Conservation (phyloP, 2,888 invertebrate genomes). For the Athripsodes cinereus region DNA sequence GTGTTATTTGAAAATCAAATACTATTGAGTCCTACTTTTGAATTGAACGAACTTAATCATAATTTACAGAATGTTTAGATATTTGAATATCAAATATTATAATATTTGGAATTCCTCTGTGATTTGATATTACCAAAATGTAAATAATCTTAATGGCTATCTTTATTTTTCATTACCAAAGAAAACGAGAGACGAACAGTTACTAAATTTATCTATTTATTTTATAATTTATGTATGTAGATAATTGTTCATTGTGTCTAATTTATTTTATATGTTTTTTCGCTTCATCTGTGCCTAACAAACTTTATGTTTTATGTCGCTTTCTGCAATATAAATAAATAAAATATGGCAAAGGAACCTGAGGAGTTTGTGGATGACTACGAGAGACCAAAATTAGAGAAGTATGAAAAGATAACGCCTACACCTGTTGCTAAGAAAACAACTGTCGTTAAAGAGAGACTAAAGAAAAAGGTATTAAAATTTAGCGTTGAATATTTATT, state of each 20-base stretch:
- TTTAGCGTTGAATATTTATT: not conserved
- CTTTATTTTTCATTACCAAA: too few species aligned
- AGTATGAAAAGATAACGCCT: constrained; percentile 39
- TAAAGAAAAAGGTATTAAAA: not conserved
- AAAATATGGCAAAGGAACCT: constrained; percentile 31
- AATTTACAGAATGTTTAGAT: too few species aligned
- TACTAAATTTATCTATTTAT: not conserved
- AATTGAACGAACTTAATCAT: too few species aligned
- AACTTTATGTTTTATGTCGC: not conserved
- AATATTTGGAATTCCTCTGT: not conserved
- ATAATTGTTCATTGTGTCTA: not conserved
- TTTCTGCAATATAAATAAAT: not conserved
- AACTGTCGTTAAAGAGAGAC: constrained; percentile 11
- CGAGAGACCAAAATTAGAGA: constrained; percentile 64
- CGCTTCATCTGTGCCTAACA: constrained; percentile 2
- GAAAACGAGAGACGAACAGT: too few species aligned
- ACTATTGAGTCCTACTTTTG: too few species aligned
- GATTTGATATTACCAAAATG: too few species aligned
- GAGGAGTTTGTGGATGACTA: constrained; percentile 62
- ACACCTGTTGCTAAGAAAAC: constrained; percentile 44
- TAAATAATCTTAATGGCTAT: too few species aligned
- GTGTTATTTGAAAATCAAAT: too few species aligned
- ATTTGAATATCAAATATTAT: not conserved
- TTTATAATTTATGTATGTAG: not conserved
- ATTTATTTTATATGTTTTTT: not conserved